A percentile compares a stretch with the other conserved stretches of the same genome.
phyloP scores from a whole-genome alignment of 2,888 invertebrate species.

The Carabus problematicus region DNA sequence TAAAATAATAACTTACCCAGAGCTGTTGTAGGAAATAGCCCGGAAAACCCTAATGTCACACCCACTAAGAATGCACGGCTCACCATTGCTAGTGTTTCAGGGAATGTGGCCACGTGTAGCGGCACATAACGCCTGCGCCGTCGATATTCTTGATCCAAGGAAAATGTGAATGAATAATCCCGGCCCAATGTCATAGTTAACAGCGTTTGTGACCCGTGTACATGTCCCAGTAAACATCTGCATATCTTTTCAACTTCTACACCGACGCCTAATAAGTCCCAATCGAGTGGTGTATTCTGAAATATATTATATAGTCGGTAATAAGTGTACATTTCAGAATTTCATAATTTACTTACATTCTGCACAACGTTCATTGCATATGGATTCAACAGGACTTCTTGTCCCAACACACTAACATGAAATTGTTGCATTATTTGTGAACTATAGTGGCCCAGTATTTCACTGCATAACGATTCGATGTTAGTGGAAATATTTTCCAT shows the following conservation, averaged over 20 bases:
- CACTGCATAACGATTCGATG: constrained; percentile 60
- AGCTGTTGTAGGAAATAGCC: constrained; percentile 64
- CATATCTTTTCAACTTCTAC: constrained; percentile 56
- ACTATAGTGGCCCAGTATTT: constrained; percentile 70
- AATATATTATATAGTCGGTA: not conserved
- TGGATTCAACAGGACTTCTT: constrained; percentile 82
- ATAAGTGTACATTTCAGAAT: not conserved
- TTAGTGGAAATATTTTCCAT: constrained; percentile 65
- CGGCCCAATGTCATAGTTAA: not conserved
- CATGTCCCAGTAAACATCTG: constrained; percentile 60
- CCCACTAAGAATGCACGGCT: constrained; percentile 68
- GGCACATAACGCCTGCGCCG: constrained; percentile 21
- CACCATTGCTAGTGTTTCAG: constrained; percentile 60
- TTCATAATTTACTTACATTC: constrained; percentile 7
- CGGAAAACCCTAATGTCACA: constrained; percentile 70
- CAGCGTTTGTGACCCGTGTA: constrained; percentile 44
- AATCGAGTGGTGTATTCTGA: constrained; percentile 1
- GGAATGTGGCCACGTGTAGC: constrained; percentile 55
- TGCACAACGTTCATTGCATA: constrained; percentile 59
- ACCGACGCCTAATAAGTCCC: constrained; percentile 50
- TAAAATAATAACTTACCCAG: not conserved
- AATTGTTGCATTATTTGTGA: constrained; percentile 80
- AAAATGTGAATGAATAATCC: constrained; percentile 1
- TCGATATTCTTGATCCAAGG: constrained; percentile 20
- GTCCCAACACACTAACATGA: constrained; percentile 78